Conservation (phyloP, 2,113 vertebrate species). For the Caloenas nicobarica region DNA sequence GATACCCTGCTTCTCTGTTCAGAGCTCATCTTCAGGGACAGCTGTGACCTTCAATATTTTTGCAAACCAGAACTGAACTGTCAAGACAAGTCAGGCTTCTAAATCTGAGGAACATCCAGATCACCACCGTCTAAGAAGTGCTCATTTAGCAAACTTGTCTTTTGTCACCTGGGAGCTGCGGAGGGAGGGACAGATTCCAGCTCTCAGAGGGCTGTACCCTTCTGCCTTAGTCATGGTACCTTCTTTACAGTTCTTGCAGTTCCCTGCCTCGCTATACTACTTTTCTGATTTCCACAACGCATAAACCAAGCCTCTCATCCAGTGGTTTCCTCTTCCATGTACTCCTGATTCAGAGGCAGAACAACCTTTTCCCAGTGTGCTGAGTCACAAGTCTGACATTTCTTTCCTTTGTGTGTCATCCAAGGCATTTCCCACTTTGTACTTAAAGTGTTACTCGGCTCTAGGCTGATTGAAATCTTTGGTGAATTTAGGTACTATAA, state of each 20-base stretch:
- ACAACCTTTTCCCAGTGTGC: neutral
- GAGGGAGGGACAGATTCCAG: neutral
- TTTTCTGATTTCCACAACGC: neutral
- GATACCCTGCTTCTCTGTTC: neutral
- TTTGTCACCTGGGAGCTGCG: neutral
- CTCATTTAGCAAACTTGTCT: neutral
- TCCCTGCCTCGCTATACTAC: neutral
- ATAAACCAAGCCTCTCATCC: neutral
- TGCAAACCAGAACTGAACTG: neutral
- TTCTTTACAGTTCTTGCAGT: neutral
- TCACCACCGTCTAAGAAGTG: neutral
- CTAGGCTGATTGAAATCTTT: neutral
- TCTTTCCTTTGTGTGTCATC: neutral
- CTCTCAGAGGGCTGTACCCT: neutral
- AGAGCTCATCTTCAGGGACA: neutral
- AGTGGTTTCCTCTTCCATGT: neutral
- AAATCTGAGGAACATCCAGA: neutral
- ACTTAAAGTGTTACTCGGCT: neutral
- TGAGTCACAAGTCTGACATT: slow-evolving; percentile 6
- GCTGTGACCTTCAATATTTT: neutral
- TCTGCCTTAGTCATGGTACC: neutral
- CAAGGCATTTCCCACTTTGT: neutral
- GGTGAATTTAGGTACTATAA: neutral
- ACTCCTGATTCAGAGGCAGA: neutral
- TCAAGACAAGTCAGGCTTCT: neutral